Evolutionary conservation across 2,797 vertebrate genomes (phyloP).

Genomic region (Ficedula albicollis): DNA sequence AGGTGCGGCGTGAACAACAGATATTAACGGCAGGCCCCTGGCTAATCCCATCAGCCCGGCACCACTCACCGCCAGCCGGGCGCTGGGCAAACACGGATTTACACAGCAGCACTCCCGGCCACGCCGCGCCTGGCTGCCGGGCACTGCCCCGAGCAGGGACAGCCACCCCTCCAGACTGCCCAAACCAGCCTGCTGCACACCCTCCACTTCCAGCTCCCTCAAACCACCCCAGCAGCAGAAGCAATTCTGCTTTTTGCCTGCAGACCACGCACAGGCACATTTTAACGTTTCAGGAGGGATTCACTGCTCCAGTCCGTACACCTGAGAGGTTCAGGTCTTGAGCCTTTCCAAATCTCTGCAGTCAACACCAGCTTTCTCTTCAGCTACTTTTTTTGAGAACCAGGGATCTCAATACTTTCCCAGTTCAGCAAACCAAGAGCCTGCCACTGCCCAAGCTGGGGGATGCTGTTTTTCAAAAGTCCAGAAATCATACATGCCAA

Average conservation of each 20-base stretch:
- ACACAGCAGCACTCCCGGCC: neutral
- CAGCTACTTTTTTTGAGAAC: neutral
- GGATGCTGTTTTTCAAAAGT: neutral
- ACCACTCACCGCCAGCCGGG: neutral
- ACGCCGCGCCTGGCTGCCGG: neutral
- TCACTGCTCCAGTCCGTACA: accelerated
- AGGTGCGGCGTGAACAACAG: neutral
- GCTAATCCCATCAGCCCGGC: conserved; percentile 27
- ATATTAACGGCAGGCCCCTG: neutral
- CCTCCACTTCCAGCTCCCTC: neutral
- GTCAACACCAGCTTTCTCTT: neutral
- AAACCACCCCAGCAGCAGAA: neutral
- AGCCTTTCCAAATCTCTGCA: neutral
- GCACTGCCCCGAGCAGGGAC: neutral
- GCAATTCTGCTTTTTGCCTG: neutral
- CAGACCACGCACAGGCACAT: neutral
- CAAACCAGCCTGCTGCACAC: neutral
- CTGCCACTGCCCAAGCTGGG: neutral
- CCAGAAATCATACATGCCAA: neutral
- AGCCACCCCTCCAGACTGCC: neutral
- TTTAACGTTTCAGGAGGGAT: neutral
- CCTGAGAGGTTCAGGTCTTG: neutral
- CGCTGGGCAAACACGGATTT: neutral
- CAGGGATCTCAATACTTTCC: neutral
- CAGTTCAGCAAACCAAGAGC: neutral